These are phyloP conservation scores for human (Homo sapiens) DNA, from an alignment of 2,113 vertebrate species.

Conservation along the genomic window GRCh38 chr2:144957501-144958000, in stretches of 20 bases:
- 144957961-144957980: conserved; percentile 59
- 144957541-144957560: background rate
- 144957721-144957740: background rate
- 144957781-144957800: background rate
- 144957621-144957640: background rate
- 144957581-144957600: background rate
- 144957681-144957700: background rate
- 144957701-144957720: background rate
- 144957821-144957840: background rate
- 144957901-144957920: background rate
- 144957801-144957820: background rate
- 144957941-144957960: background rate
- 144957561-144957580: background rate
- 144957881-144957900: background rate
- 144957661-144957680: background rate
- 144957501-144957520: background rate
- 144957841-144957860: background rate
- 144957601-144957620: background rate
- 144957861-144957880: background rate
- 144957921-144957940: background rate
- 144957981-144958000: conserved; percentile 54
- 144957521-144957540: background rate
- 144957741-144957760: background rate
- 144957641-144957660: background rate
- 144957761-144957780: background rate